Conservation (phyloP, 2,797 vertebrate species). For the Amniataba percoides region DNA sequence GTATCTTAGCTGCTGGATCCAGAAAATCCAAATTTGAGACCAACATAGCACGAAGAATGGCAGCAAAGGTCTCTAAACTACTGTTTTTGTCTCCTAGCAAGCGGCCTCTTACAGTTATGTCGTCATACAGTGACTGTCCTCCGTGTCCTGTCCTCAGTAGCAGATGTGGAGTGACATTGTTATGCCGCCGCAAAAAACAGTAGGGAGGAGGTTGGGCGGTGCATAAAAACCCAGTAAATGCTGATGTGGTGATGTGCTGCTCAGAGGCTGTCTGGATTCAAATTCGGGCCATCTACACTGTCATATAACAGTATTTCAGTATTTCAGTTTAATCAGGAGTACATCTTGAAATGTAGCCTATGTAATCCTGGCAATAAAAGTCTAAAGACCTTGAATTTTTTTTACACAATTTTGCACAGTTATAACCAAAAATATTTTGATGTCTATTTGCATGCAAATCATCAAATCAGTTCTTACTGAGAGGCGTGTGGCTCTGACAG, state of each 20-base stretch:
- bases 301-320: background rate
- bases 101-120: background rate
- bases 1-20: background rate
- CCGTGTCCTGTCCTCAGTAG: background rate
- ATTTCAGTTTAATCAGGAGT: too few relatives aligned
- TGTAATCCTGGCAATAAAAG: background rate
- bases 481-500: background rate
- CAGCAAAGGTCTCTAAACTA: background rate
- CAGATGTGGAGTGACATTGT: background rate
- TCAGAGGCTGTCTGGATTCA: background rate
- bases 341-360: background rate
- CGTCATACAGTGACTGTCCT: constrained; percentile 10
- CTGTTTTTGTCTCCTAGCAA: background rate
- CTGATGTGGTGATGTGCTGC: background rate
- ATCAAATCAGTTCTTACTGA: background rate
- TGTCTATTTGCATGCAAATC: background rate
- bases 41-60: background rate
- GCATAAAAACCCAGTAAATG: background rate
- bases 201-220: background rate
- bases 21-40: background rate
- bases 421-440: background rate
- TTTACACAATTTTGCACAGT: background rate
- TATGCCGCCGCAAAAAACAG: background rate
- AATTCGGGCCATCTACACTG: background rate
- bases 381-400: background rate